Evolutionary conservation across 2,797 vertebrate genomes (phyloP).

Genomic region (Cirrhinus molitorella): DNA sequence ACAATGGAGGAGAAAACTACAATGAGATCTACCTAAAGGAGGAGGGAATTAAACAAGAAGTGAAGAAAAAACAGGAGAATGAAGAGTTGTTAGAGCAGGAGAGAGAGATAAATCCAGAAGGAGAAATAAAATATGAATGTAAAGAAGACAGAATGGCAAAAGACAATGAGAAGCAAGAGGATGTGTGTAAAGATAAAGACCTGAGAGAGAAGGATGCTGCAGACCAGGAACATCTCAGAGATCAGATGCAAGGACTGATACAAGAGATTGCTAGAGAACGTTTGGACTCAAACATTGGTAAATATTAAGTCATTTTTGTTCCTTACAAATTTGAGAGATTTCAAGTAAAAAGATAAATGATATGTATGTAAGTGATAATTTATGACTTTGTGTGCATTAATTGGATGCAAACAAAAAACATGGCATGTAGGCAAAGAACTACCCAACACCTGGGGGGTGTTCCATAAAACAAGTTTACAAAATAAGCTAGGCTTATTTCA

Average conservation of each 20-base stretch:
- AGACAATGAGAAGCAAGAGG: no score
- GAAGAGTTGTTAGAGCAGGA: no score
- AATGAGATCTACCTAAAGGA: background rate
- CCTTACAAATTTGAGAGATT: background rate
- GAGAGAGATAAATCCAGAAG: no score
- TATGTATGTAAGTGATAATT: background rate
- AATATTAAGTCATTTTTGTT: background rate
- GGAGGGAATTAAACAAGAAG: no score
- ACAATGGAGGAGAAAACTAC: slow-evolving; percentile 37
- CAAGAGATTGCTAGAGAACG: background rate
- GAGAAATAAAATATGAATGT: no score
- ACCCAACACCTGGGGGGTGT: no score
- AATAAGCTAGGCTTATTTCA: no score
- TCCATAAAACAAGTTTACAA: no score
- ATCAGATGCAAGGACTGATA: background rate
- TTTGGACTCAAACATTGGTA: background rate
- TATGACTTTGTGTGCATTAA: background rate
- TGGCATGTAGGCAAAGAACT: background rate
- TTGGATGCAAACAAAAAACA: background rate
- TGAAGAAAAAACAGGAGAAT: no score
- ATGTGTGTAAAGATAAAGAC: no score
- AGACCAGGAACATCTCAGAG: background rate
- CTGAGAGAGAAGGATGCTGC: background rate
- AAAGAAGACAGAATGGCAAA: no score
- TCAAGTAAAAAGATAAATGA: background rate